Conservation (phyloP, 2,888 invertebrate species). For the Neoascia interrupta region DNA sequence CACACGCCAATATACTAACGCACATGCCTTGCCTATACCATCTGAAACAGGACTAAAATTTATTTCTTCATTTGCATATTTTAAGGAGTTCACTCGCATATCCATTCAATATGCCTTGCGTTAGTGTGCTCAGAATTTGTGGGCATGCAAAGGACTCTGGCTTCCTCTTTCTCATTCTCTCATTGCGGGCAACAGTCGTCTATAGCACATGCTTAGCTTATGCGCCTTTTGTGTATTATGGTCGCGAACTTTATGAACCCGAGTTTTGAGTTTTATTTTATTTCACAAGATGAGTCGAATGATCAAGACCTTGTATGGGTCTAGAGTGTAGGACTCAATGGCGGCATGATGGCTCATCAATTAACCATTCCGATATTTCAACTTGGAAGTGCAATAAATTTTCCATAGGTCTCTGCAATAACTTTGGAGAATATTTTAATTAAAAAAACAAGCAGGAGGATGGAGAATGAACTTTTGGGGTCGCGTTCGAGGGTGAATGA, state of each 20-base stretch:
- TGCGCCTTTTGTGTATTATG: conserved; percentile 26
- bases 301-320: conserved; percentile 57
- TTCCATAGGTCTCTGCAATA: conserved; percentile 63
- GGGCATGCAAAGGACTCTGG: conserved; percentile 73
- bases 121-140: conserved; percentile 74
- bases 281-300: conserved; percentile 38
- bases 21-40: conserved; percentile 12
- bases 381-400: conserved; percentile 71
- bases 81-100: conserved; percentile 78
- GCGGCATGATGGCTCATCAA: conserved; percentile 58
- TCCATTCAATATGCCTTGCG: conserved; percentile 71
- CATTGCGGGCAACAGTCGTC: conserved; percentile 22
- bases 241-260: conserved; percentile 58
- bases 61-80: conserved; percentile 80
- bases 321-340: conserved; percentile 23
- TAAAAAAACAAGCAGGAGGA: conserved; percentile 70
- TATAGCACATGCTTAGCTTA: conserved; percentile 13
- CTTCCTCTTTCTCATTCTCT: conserved; percentile 71
- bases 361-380: conserved; percentile 65
- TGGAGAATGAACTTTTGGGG: background rate
- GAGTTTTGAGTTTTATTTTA: conserved; percentile 52
- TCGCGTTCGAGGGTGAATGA: background rate
- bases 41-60: conserved; percentile 77
- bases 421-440: conserved; percentile 76
- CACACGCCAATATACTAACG: background rate